Conservation (phyloP, 2,888 invertebrate species). For the Parnassius glacialis region DNA sequence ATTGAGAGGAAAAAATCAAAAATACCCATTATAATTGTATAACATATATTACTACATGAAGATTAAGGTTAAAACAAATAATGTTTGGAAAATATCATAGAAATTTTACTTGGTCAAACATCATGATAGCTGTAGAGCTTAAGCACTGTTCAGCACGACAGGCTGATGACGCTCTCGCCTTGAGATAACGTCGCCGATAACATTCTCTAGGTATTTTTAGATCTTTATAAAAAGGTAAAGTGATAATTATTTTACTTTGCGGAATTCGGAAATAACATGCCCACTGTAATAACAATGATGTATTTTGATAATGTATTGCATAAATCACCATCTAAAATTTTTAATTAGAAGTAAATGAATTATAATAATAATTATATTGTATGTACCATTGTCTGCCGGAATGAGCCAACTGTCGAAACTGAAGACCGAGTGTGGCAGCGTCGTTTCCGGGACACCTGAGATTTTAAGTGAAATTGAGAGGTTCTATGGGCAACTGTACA, state of each 20-base stretch:
- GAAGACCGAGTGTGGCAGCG: too few relatives aligned
- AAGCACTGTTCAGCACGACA: slow-evolving; percentile 32
- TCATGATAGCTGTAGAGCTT: slow-evolving; percentile 5
- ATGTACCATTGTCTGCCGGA: too few relatives aligned
- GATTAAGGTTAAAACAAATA: neutral
- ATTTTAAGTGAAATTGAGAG: too few relatives aligned
- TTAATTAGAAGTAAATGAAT: too few relatives aligned
- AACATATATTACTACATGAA: neutral
- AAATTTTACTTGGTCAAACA: neutral
- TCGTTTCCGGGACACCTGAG: too few relatives aligned
- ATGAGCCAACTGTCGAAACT: too few relatives aligned
- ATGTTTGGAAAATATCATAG: neutral
- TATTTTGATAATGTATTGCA: too few relatives aligned
- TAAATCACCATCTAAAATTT: too few relatives aligned
- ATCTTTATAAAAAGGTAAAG: slow-evolving; percentile 71
- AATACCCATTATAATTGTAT: too few relatives aligned
- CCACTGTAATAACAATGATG: neutral
- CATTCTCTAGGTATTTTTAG: slow-evolving; percentile 70
- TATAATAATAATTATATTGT: too few relatives aligned
- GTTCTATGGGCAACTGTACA: too few relatives aligned
- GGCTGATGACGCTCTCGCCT: slow-evolving; percentile 59
- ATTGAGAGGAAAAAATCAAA: too few relatives aligned
- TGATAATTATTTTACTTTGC: slow-evolving; percentile 51
- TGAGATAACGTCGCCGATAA: slow-evolving; percentile 77
- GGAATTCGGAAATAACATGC: slow-evolving; percentile 29